Percentiles rank a stretch among this genome's conserved stretches.
Conservation (phyloP, 2,797 vertebrate genomes). For the Tadarida brasiliensis region DNA sequence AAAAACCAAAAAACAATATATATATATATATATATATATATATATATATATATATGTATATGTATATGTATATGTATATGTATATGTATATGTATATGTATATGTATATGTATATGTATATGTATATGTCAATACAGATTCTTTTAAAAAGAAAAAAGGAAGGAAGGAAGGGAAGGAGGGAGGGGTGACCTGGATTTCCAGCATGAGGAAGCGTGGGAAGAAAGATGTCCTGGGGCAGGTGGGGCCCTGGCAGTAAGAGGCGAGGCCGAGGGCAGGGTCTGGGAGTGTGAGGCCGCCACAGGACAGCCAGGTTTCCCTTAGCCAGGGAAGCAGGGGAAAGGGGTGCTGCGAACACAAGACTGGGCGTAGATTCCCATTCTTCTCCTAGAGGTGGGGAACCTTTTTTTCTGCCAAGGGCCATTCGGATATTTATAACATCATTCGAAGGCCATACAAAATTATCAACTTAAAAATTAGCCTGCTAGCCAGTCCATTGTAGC, state of each 20-base stretch:
- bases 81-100: too few species aligned
- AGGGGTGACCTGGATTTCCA: neutral
- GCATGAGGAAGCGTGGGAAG: neutral
- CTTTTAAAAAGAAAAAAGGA: neutral
- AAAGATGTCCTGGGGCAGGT: neutral
- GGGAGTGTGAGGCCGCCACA: too few species aligned
- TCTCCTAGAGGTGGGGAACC: neutral
- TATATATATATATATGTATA: too few species aligned
- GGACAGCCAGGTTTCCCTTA: neutral
- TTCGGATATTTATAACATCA: too few species aligned
- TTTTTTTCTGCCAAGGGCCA: too few species aligned
- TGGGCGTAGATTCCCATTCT: neutral
- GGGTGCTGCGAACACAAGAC: neutral
- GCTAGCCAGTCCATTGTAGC: too few species aligned
- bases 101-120: too few species aligned
- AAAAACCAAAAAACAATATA: too few species aligned
- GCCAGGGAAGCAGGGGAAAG: neutral
- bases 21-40: too few species aligned
- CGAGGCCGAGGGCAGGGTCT: neutral
- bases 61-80: too few species aligned
- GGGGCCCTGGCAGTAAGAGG: neutral
- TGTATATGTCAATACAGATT: neutral
- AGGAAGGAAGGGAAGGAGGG: neutral
- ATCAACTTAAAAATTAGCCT: too few species aligned
- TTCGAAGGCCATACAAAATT: too few species aligned